Evolutionary conservation across 2,797 vertebrate genomes (phyloP).

Genomic region (Gymnoscopelus braueri): DNA sequence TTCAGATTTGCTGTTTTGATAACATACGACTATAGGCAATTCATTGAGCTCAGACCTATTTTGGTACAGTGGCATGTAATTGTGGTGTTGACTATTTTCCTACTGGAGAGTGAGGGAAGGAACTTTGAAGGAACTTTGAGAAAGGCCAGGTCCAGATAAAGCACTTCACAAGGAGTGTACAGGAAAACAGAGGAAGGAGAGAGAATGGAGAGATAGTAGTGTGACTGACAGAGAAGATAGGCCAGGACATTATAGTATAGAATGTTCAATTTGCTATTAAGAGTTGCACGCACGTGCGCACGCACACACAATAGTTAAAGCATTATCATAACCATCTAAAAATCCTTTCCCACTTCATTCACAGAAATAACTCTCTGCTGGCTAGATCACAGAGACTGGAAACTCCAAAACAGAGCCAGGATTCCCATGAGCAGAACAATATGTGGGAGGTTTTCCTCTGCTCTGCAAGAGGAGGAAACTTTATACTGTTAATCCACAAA

Average conservation of each 20-base stretch:
- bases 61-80: background rate
- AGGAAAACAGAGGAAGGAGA: background rate
- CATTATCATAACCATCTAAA: constrained; percentile 13
- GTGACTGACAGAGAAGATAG: background rate
- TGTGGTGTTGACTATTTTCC: background rate
- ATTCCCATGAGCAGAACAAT: background rate
- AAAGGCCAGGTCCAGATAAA: background rate
- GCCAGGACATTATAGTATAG: background rate
- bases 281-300: constrained; percentile 16
- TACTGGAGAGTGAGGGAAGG: background rate
- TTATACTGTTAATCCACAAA: background rate
- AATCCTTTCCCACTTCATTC: constrained; percentile 1
- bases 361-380: constrained; percentile 19
- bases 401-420: background rate
- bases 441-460: constrained; percentile 3
- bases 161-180: background rate
- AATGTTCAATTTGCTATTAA: constrained; percentile 5
- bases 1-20: no score
- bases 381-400: constrained; percentile 5
- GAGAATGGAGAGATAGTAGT: no score
- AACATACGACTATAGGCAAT: no score
- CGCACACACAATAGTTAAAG: background rate
- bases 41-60: background rate
- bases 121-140: background rate
- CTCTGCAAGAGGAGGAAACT: background rate